Evolutionary conservation across 2,888 invertebrate species (phyloP), one percentile per base, ranked within the genome.

Genomic region (Temnothorax ravouxi): DNA sequence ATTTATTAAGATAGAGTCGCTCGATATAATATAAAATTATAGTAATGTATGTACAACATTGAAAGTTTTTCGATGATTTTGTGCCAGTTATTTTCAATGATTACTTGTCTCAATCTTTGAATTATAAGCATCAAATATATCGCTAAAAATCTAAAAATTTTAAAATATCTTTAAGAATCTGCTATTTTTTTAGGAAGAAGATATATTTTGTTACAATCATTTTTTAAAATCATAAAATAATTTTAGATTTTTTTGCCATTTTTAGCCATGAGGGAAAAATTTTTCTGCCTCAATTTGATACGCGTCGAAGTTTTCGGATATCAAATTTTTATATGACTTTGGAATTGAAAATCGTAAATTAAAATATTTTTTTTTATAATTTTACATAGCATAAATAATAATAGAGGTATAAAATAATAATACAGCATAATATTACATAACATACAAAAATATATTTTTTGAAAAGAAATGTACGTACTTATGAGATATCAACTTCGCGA

Each of bases 1-100:
- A 38, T 41, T 67, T 77, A 34, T 54, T 76, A 76, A 54, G n/a
- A n/a, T n/a, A n/a, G n/a, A n/a, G 8, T n/a, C 13, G 44, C 8
- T 34, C 15, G 25, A 50, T n/a, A 61, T 18, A 13, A 34, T 38
- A 25, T 3, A 18, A 25, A n/a, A 34, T 54, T 21, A 62, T 21
- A 62, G 18, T 18, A 25, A 6, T 9, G 0, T 41, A 25, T 9
- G 1, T 41, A 25, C 3, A 25, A 66, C 2, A 52, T 76, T 13
- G 3, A 76, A 25, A 64, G 13, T 41, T 41, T 64, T 41, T 34
- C 15, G 15, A 47, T 34, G 1, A 41, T 1, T 52, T 3, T 52
- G 6, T 52, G 13, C 25, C 15, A 61, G 5, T 38, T 75, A 62
- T 25, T 76, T 64, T 41, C 6, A 3, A 64, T 1, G 18, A 52